phyloP scores from a whole-genome alignment of 2,888 invertebrate species.

The Patella pellucida region DNA sequence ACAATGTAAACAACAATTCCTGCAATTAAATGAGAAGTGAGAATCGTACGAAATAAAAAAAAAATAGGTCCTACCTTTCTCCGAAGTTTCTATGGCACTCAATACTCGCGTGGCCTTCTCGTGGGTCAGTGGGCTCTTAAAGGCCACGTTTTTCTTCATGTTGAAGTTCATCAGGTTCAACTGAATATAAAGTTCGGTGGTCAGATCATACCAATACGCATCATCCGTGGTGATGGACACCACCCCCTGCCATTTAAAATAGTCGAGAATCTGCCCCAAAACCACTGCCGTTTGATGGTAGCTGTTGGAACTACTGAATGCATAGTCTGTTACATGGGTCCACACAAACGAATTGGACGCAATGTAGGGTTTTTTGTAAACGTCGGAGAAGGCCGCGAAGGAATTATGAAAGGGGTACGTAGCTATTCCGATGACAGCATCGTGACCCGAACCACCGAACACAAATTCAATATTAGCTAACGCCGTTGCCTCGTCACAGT shows the following conservation, averaged over 20 bases:
- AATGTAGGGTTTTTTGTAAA: constrained; percentile 16
- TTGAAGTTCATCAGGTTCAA: constrained; percentile 17
- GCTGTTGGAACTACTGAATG: constrained; percentile 11
- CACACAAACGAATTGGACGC: constrained; percentile 18
- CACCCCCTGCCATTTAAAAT: constrained; percentile 14
- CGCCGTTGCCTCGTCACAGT: neutral
- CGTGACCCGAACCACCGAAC: neutral
- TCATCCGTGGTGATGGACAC: constrained; percentile 4
- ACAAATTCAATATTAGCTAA: neutral
- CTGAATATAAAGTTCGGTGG: constrained; percentile 16
- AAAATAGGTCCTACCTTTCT: neutral
- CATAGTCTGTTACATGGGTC: neutral
- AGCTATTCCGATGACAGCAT: constrained; percentile 15
- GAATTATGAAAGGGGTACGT: constrained; percentile 20
- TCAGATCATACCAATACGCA: constrained; percentile 15
- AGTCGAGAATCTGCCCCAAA: constrained; percentile 1
- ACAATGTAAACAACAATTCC: no score
- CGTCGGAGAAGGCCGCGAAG: constrained; percentile 18
- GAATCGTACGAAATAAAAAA: no score
- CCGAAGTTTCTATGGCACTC: neutral
- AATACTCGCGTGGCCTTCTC: neutral
- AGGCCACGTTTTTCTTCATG: constrained; percentile 13
- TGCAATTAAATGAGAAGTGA: no score
- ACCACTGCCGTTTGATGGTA: neutral
- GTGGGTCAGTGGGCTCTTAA: neutral